phyloP scores from a whole-genome alignment of 1,140 invertebrate genomes.

The Macrotrachela quadricornifera region DNA sequence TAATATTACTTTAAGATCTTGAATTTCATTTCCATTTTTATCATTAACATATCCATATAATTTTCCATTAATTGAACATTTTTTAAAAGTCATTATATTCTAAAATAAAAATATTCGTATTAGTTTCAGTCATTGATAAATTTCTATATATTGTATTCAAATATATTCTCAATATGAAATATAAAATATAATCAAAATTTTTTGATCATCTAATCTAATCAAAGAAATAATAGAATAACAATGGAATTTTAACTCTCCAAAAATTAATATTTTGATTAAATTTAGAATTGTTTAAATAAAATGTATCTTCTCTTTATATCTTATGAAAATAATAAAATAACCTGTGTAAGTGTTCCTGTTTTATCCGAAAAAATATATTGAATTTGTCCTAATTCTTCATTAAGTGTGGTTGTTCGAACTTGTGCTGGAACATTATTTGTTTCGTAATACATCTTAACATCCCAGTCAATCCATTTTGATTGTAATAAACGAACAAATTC shows the following conservation, averaged over 20 bases:
- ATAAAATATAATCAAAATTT: too few species aligned
- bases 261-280: too few species aligned
- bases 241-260: too few species aligned
- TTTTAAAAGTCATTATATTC: conserved; percentile 99
- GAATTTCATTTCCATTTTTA: conserved; percentile 24
- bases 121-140: too few species aligned
- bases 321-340: too few species aligned
- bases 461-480: conserved; percentile 90
- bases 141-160: too few species aligned
- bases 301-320: too few species aligned
- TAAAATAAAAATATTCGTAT: not conserved
- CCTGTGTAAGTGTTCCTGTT: conserved; percentile 82
- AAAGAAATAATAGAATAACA: too few species aligned
- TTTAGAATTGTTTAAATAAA: too few species aligned
- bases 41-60: conserved; percentile 63
- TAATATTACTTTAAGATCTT: not conserved
- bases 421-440: conserved; percentile 61
- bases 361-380: conserved; percentile 99
- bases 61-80: conserved; percentile 76
- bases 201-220: too few species aligned
- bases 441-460: conserved; percentile 65
- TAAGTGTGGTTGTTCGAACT: conserved; percentile 85
- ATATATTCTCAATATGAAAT: too few species aligned
- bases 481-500: conserved; percentile 87
- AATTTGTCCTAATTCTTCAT: conserved; percentile 95